Conservation (phyloP, 1,140 invertebrate genomes). For the Lethocerus indicus region DNA sequence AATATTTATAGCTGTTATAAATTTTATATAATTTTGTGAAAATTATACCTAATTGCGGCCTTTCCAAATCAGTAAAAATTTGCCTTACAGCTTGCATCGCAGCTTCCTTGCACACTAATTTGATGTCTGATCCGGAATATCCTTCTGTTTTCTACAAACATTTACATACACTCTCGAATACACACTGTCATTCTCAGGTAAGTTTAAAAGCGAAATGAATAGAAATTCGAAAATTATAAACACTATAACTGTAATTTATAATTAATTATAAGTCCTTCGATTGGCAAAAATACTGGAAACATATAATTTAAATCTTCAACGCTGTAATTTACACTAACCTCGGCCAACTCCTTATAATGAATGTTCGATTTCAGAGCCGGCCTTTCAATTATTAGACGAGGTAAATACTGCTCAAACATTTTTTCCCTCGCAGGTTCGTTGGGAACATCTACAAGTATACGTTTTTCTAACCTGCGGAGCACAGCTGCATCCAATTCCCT, state of each 20-base stretch:
- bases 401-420: constrained; percentile 21
- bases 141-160: constrained; percentile 41
- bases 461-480: constrained; percentile 72
- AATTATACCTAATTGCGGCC: too few species aligned
- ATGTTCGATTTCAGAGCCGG: constrained; percentile 24
- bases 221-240: too few species aligned
- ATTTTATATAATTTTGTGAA: too few species aligned
- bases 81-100: constrained; percentile 39
- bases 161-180: too few species aligned
- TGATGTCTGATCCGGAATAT: constrained; percentile 81
- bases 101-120: constrained; percentile 74
- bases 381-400: constrained; percentile 18
- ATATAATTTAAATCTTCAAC: too few species aligned
- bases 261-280: too few species aligned
- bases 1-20: too few species aligned
- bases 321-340: constrained; percentile 19
- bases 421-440: constrained; percentile 11
- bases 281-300: too few species aligned
- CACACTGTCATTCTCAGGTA: too few species aligned
- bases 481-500: constrained; percentile 82
- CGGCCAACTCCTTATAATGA: constrained; percentile 36
- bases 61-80: constrained; percentile 18
- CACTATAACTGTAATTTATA: too few species aligned
- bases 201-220: too few species aligned
- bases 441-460: constrained; percentile 44